Conservation (phyloP, 1,140 invertebrate species). For the Drusus annulatus region DNA sequence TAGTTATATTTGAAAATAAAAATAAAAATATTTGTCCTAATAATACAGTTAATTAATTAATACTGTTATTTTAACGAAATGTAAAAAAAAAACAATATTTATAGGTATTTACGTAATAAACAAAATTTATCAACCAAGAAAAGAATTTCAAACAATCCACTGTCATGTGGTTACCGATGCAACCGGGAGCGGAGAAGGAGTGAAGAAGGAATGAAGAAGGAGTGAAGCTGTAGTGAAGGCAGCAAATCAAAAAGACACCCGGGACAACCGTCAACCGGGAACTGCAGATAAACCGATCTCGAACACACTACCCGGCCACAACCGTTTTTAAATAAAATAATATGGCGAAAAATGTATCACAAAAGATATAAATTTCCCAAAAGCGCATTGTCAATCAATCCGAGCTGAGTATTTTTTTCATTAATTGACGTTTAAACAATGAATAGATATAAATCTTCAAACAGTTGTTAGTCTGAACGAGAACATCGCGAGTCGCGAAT, state of each 20-base stretch:
- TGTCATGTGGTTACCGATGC: too few species aligned
- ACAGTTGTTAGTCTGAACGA: slow-evolving; percentile 34
- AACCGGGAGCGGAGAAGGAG: too few species aligned
- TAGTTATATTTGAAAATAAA: too few species aligned
- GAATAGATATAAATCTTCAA: slow-evolving; percentile 59
- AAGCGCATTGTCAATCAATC: slow-evolving; percentile 59
- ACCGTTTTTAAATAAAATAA: slow-evolving; percentile 57
- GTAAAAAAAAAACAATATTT: too few species aligned
- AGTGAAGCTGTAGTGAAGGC: slow-evolving; percentile 29
- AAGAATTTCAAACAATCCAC: too few species aligned
- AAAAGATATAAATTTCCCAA: slow-evolving; percentile 56
- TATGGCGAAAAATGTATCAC: slow-evolving; percentile 57
- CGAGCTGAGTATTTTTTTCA: slow-evolving; percentile 56
- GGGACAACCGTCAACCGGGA: slow-evolving; percentile 31
- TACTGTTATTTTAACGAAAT: too few species aligned
- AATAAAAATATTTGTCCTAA: too few species aligned
- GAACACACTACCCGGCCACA: slow-evolving; percentile 35
- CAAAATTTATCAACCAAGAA: too few species aligned
- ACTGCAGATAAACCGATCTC: slow-evolving; percentile 38
- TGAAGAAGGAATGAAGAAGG: too few species aligned
- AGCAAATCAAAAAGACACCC: slow-evolving; percentile 57
- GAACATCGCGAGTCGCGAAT: not conserved
- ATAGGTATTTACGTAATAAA: too few species aligned
- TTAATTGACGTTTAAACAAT: slow-evolving; percentile 60
- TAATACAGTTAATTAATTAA: too few species aligned